Evolutionary conservation across 2,113 vertebrate species (phyloP), one percentile per base, ranked within the genome.

Genomic region (Corythornis cristatus): DNA sequence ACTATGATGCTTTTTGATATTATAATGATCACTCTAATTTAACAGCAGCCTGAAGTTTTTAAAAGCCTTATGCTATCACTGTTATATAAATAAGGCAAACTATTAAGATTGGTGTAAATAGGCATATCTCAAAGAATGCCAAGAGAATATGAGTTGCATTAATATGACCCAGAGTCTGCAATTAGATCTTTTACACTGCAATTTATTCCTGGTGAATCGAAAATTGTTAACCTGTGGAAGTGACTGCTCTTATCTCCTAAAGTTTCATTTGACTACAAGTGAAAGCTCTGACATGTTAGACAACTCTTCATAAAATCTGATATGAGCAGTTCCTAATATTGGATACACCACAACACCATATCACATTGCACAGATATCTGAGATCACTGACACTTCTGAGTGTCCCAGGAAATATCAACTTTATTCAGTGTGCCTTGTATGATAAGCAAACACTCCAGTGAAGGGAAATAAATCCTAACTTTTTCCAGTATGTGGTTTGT

Each of bases 1-100:
- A 82, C 62, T 71, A 86, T 45, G 58, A 65, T 76, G 81, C 57
- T 93, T 93, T 96, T 94, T 79, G 89, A 96, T 89, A 93, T 94
- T 82, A 51, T 93, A 93, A 94, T 91, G 68, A 83, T 93, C 5
- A 4, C 51, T 91, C 62, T 71, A 82, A 85, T 87, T 93, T 93
- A 60, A 89, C 40, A 85, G 60, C 51, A 67, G 78, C 46, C 70
- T 28, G 26, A 94, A 83, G 72, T 66, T 94, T 90, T 92, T 20
- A 80, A 88, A 92, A 92, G 67, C 84, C 60, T 42, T 91, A 93
- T 91, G 82, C 64, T 60, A 20, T 72, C 87, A 65, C 33, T 64
- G 40, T 54, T 88, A 48, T 4, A 64, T 16, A 91, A 33, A 62
- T 56, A 73, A 73, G 56, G 56, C 64, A 33, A 73, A 12, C 67